These are phyloP conservation scores for Ophraella communa DNA, from an alignment of 2,888 invertebrate species.

Conservation along the genomic window DNA sequence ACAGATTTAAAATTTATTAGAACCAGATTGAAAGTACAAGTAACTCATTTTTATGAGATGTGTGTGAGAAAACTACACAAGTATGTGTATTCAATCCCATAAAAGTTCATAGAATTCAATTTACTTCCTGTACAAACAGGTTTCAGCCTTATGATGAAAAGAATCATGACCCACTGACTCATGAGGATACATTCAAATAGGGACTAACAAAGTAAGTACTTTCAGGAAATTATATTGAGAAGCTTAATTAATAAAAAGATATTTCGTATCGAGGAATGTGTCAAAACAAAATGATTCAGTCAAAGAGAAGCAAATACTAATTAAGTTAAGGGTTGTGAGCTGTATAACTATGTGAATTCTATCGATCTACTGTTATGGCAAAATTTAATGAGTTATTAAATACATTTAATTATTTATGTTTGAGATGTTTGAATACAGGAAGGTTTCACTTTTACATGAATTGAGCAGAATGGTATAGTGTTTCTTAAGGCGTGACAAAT, in stretches of 20 bases:
- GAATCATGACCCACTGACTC: neutral
- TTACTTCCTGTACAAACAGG: neutral
- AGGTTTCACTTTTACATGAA: too few species aligned
- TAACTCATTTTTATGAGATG: too few species aligned
- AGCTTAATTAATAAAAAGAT: neutral
- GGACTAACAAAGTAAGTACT: neutral
- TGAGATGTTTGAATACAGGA: too few species aligned
- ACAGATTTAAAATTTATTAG: too few species aligned
- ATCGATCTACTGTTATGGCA: neutral
- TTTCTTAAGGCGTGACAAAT: too few species aligned
- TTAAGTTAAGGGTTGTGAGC: neutral
- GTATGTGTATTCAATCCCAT: neutral
- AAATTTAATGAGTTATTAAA: too few species aligned
- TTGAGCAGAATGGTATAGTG: too few species aligned
- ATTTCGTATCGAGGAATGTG: neutral
- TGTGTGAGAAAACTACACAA: too few species aligned
- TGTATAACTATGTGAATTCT: neutral
- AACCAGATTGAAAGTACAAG: too few species aligned
- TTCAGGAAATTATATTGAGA: neutral
- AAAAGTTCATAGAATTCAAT: slow-evolving; percentile 1
- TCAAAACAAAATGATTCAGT: neutral
- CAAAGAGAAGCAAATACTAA: neutral
- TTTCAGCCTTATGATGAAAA: neutral
- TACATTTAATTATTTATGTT: neutral
- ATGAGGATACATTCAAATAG: neutral